phyloP scores from a whole-genome alignment of 2,797 vertebrate species.

The Thripadectes ignobilis region DNA sequence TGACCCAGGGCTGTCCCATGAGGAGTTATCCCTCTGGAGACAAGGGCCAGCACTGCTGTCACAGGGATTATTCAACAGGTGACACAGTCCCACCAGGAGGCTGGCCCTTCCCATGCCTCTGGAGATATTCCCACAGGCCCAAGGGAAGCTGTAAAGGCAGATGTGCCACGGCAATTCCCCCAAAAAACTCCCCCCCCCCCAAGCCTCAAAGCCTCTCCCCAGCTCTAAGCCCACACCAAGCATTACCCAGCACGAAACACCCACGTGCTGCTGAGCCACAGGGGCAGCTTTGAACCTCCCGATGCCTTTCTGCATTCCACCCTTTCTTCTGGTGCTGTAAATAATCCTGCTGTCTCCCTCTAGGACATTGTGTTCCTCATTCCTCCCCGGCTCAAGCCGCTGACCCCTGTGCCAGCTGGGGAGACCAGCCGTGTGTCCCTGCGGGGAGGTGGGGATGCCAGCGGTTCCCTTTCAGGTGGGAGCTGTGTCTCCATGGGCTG shows the following conservation, averaged over 20 bases:
- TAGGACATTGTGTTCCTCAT: background rate
- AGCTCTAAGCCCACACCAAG: background rate
- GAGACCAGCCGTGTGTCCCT: background rate
- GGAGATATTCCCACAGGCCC: background rate
- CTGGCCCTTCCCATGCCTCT: background rate
- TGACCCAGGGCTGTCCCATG: background rate
- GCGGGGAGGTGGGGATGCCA: background rate
- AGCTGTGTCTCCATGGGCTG: background rate
- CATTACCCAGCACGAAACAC: fast-evolving
- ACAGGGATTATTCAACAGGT: background rate
- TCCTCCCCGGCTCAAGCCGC: background rate
- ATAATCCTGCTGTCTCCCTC: background rate
- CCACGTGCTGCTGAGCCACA: background rate
- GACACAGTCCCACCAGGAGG: fast-evolving
- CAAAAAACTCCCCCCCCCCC: fast-evolving
- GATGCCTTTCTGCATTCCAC: background rate
- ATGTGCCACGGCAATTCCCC: background rate
- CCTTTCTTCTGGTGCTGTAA: background rate
- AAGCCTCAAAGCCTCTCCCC: background rate
- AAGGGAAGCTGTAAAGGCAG: background rate
- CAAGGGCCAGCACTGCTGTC: background rate
- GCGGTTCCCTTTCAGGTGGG: background rate
- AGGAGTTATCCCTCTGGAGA: background rate
- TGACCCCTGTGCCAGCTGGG: background rate
- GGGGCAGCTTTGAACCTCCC: background rate